A percentile compares a stretch with the other conserved stretches of the same genome.
Evolutionary conservation across 2,113 vertebrate species (phyloP).

Genomic region (Lophius piscatorius): DNA sequence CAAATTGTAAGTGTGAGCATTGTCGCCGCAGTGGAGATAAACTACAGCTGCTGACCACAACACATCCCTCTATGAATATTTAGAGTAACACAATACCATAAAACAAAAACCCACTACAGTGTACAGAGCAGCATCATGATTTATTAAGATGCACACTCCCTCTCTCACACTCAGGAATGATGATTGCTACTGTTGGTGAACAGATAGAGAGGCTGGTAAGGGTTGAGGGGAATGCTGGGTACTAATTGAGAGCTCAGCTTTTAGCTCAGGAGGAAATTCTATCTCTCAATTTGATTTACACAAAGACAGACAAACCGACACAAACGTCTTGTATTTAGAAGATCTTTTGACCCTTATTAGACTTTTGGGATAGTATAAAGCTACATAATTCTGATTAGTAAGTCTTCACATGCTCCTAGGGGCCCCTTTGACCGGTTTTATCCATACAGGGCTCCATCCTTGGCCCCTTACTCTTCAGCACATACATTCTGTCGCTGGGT

Average conservation of each 20-base stretch:
- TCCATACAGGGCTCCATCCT: too few relatives aligned
- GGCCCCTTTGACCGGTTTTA: too few relatives aligned
- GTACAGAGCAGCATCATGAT: slow-evolving; percentile 5
- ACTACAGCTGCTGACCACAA: slow-evolving; percentile 35
- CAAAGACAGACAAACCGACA: slow-evolving; percentile 7
- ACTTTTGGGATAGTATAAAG: too few relatives aligned
- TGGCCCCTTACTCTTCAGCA: too few relatives aligned
- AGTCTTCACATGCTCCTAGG: too few relatives aligned
- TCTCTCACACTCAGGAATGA: neutral
- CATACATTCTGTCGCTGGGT: too few relatives aligned
- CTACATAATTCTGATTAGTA: too few relatives aligned
- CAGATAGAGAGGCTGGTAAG: neutral
- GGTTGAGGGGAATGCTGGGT: slow-evolving; percentile 25
- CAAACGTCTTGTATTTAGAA: too few relatives aligned
- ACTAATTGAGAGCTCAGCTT: slow-evolving; percentile 43
- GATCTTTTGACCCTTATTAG: too few relatives aligned
- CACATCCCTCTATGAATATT: slow-evolving; percentile 19
- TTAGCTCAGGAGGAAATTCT: slow-evolving; percentile 44
- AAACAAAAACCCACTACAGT: slow-evolving; percentile 17
- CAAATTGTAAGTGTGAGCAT: slow-evolving; percentile 17
- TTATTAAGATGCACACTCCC: slow-evolving; percentile 10
- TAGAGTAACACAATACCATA: slow-evolving; percentile 16
- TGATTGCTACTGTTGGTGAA: slow-evolving; percentile 7
- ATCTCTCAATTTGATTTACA: slow-evolving; percentile 7
- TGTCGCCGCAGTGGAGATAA: slow-evolving; percentile 19